Percentiles rank a stretch among this genome's conserved stretches.
Evolutionary conservation across 1,140 invertebrate species (phyloP).

Genomic region (Campodea augens): DNA sequence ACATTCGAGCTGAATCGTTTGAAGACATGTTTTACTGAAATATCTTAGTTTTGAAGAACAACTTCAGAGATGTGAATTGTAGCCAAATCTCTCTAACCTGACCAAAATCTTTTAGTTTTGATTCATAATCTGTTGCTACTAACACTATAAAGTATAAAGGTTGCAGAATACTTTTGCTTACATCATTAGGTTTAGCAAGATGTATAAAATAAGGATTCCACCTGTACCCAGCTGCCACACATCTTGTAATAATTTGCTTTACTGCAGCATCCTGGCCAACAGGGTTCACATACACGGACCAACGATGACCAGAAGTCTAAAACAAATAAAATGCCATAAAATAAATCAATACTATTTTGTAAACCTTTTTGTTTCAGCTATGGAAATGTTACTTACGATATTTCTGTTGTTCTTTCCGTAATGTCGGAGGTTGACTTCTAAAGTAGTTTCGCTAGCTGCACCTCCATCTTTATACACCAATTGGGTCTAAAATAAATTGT

Average conservation of each 20-base stretch:
- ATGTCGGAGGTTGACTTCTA: slow-evolving; percentile 71
- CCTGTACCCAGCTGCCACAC: slow-evolving; percentile 70
- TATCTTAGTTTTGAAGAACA: no score
- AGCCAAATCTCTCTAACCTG: no score
- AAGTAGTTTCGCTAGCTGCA: slow-evolving; percentile 66
- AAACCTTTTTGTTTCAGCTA: no score
- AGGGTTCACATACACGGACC: slow-evolving; percentile 82
- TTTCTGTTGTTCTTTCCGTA: slow-evolving; percentile 64
- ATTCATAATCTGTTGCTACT: no score
- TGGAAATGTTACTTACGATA: slow-evolving; percentile 37
- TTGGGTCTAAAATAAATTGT: slow-evolving; percentile 41
- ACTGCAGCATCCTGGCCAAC: slow-evolving; percentile 82
- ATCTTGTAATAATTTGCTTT: slow-evolving; percentile 52
- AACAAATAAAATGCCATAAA: slow-evolving; percentile 20
- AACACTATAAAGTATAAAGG: not conserved
- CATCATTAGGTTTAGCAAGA: slow-evolving; percentile 69
- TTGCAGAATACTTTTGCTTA: slow-evolving; percentile 26
- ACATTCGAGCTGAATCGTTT: no score
- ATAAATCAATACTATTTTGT: not conserved
- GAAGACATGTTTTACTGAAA: no score
- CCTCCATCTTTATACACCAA: slow-evolving; percentile 67
- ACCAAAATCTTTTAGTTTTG: no score
- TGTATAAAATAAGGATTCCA: slow-evolving; percentile 90
- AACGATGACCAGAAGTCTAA: slow-evolving; percentile 66
- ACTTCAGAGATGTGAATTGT: no score